Base-by-base conservation (phyloP, 2,888 invertebrate genomes). In the Stenodema calcarata region DNA sequence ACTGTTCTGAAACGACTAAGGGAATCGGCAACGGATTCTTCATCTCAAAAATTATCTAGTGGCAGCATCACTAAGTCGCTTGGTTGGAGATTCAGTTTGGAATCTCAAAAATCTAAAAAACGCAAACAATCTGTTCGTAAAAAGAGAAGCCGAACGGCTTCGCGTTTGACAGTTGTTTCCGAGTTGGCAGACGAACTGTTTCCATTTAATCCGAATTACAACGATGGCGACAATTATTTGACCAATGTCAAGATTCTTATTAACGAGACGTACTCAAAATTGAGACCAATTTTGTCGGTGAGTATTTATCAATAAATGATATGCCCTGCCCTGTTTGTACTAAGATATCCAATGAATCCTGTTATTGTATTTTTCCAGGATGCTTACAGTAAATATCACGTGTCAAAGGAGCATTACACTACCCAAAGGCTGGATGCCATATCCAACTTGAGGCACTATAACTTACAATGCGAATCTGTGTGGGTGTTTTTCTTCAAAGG, bases 391-490 rank as follows among this genome's bases (percentile, higher is more conserved):
- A 41, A 54, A n/a, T 82, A 62, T 18, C 11, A 69, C 1, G 27
- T 69, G 0, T 4, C 82, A 1, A 62, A 41, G 14, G 69, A 41
- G 7, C 69, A 42, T 23, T 47, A 69, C 27, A n/a, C 27, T 1
- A 12, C 28, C 3, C 82, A 69, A 47, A 69, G 42, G 12, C 4
- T 41, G 6, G 44, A 12, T 4, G 73, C 47, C 35, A 27, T 28
- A 23, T 28, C 47, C 9, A 23, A 14, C 23, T 47, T 84, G 84
- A 84, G 28, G 44, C 84, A 84, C 30, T 84, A 84, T 35, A 84
- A 84, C 44, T 18, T 84, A 30, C 84, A 84, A 84, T 70, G 44
- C 35, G 84, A 84, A 73, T 70, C 73, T 18, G 44, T 84, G 16
- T 84, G 84, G 84, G 73, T 44, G n/a, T 44, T 47, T 16, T 73